Conservation (phyloP, 2,113 vertebrate genomes). For the Cisticola juncidis region DNA sequence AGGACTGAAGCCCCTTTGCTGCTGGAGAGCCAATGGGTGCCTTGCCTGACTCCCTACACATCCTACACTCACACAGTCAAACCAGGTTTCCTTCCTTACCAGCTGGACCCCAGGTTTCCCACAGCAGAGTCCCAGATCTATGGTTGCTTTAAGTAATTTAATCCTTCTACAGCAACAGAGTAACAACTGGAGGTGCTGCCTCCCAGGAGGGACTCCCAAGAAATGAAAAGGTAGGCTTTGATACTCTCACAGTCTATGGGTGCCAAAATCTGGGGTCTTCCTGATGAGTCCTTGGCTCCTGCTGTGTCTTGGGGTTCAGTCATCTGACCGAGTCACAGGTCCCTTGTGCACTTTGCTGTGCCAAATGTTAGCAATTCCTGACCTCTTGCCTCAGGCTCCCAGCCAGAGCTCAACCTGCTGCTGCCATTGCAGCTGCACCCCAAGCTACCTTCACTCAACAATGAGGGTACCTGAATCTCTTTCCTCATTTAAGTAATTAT, state of each 20-base stretch:
- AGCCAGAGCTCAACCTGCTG: neutral
- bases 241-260: neutral
- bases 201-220: neutral
- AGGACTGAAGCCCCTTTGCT: neutral
- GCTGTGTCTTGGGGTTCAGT: neutral
- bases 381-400: neutral
- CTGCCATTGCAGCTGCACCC: neutral
- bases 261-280: neutral
- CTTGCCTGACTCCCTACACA: neutral
- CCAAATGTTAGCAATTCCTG: accelerated
- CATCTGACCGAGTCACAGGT: neutral
- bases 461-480: neutral
- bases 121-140: too few relatives aligned
- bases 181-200: neutral
- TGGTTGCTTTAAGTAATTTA: accelerated
- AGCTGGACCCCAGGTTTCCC: accelerated
- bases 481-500: neutral
- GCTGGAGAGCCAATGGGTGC: neutral
- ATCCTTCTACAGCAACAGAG: neutral
- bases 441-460: accelerated
- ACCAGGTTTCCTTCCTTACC: too few relatives aligned
- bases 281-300: neutral
- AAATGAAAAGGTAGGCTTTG: neutral
- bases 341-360: too few relatives aligned
- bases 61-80: accelerated